phyloP scores from a whole-genome alignment of 2,113 vertebrate species.

The Elaphurus davidianus region DNA sequence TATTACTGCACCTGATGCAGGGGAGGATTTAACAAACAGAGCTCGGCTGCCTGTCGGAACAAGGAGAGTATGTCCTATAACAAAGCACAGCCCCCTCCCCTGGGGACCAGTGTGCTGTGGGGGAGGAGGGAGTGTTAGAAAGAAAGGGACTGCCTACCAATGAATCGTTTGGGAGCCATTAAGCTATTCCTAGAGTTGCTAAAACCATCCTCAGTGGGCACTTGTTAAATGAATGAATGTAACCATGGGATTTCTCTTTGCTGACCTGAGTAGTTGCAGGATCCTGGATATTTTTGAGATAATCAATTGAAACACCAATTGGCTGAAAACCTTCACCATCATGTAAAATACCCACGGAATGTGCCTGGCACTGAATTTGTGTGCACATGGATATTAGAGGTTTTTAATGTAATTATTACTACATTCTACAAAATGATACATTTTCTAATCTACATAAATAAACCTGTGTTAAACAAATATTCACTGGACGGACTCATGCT shows the following conservation, averaged over 20 bases:
- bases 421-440: not conserved
- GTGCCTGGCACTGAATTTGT: not conserved
- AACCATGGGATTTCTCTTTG: not conserved
- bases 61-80: not conserved
- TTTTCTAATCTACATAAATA: not conserved
- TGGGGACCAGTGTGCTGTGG: not conserved
- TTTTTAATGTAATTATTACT: not conserved
- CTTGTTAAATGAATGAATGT: not conserved
- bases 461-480: not conserved
- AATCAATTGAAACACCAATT: not conserved
- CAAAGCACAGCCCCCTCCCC: not conserved
- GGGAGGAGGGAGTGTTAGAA: too few species aligned
- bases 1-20: not conserved
- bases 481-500: not conserved
- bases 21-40: not conserved
- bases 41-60: not conserved
- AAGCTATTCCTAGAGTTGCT: not conserved
- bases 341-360: not conserved
- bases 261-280: not conserved
- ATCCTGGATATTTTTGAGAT: not conserved
- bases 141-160: not conserved
- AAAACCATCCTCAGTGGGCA: accelerated
- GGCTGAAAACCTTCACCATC: not conserved
- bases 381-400: not conserved
- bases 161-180: not conserved